Percentiles rank a stretch among this genome's conserved stretches.
Evolutionary conservation across 2,888 invertebrate species (phyloP).

Genomic region (Keiferia lycopersicella): DNA sequence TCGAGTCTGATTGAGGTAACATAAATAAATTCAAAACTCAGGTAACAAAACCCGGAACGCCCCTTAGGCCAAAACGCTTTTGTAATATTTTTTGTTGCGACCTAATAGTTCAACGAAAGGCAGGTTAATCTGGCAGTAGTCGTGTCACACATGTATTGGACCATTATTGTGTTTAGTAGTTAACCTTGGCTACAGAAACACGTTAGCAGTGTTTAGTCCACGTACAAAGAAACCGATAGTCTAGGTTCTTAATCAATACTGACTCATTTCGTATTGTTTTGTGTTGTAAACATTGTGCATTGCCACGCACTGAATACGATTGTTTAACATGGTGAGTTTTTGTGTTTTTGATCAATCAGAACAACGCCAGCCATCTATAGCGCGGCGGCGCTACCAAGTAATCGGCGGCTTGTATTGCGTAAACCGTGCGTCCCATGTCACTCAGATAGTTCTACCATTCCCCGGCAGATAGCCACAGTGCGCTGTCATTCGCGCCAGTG

Average conservation of each 20-base stretch:
- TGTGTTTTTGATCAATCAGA: neutral
- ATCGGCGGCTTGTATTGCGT: neutral
- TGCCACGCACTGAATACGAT: too few relatives aligned
- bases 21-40: neutral
- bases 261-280: neutral
- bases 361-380: neutral
- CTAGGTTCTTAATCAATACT: neutral
- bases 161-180: neutral
- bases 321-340: neutral
- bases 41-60: neutral
- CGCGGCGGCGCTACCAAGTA: neutral
- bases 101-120: neutral
- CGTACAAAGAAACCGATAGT: neutral
- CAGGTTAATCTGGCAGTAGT: neutral
- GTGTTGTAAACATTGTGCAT: neutral
- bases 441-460: neutral
- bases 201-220: conserved; percentile 2
- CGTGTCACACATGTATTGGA: neutral
- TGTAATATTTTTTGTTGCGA: conserved; percentile 7
- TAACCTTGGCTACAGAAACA: neutral
- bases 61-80: neutral
- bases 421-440: neutral
- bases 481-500: neutral
- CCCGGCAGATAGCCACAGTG: conserved; percentile 8
- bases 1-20: neutral